Percentiles rank a stretch among this genome's conserved stretches.
Evolutionary conservation across 2,113 vertebrate species (phyloP).

Genomic region (Stigmatopora argus): DNA sequence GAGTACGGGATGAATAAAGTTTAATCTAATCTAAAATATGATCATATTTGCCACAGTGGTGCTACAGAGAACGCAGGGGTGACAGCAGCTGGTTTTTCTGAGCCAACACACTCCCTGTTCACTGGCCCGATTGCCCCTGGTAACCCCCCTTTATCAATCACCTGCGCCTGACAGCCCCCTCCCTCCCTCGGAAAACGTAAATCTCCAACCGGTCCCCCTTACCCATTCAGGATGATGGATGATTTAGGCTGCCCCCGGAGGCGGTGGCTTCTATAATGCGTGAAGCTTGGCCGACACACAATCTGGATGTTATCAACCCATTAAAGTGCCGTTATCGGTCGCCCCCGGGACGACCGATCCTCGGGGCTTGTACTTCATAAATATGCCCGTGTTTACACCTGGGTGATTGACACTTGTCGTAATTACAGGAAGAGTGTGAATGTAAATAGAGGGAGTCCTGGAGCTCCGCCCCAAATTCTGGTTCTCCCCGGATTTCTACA

Average conservation of each 20-base stretch:
- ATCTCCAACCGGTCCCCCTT: conserved; percentile 28
- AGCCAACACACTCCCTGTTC: conserved; percentile 41
- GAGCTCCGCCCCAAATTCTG: too few species aligned
- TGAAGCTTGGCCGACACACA: conserved; percentile 34
- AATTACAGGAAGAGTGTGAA: neutral
- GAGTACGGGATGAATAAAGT: too few species aligned
- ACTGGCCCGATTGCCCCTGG: conserved; percentile 49
- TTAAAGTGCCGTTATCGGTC: conserved; percentile 2
- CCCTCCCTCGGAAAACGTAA: conserved; percentile 50
- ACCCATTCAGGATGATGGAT: conserved; percentile 61
- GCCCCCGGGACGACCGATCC: neutral
- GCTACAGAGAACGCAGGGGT: neutral
- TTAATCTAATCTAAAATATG: neutral
- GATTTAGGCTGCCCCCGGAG: conserved; percentile 42
- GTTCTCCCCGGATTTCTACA: too few species aligned
- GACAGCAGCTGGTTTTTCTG: conserved; percentile 29
- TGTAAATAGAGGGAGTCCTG: neutral
- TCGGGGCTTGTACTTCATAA: neutral
- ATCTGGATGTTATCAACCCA: conserved; percentile 1
- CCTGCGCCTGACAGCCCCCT: conserved; percentile 43
- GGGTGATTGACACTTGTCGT: neutral
- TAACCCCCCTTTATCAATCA: conserved; percentile 66
- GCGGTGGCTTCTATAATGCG: conserved; percentile 41
- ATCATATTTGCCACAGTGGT: neutral
- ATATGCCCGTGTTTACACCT: neutral